A percentile compares a stretch with the other conserved stretches of the same genome.
Evolutionary conservation across 2,113 vertebrate species (phyloP).

Genomic region (Lepus americanus): DNA sequence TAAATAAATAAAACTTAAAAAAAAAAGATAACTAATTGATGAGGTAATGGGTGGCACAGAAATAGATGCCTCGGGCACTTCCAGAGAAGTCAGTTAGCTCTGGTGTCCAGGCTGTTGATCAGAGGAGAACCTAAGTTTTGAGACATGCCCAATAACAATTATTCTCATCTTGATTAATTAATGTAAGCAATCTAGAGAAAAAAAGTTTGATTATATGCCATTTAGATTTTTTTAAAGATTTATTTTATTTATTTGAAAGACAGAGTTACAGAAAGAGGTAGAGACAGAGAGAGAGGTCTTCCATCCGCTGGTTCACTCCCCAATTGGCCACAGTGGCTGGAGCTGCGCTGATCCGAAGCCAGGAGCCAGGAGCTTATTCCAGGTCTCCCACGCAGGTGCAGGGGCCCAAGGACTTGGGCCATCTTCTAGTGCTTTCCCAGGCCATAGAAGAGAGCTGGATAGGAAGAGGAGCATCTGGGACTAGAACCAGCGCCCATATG

Average conservation of each 20-base stretch:
- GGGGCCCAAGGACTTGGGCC: too few species aligned
- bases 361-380: too few species aligned
- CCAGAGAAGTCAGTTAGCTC: constrained; percentile 2
- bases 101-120: background rate
- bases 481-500: too few species aligned
- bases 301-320: background rate
- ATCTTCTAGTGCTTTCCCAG: too few species aligned
- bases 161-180: constrained; percentile 22
- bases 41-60: background rate
- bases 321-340: too few species aligned
- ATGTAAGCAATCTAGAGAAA: background rate
- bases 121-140: background rate
- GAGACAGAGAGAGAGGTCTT: background rate
- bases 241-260: background rate
- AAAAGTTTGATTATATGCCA: background rate
- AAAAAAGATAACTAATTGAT: background rate
- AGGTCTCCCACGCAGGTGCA: too few species aligned
- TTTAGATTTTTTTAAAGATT: background rate
- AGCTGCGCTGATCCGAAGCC: too few species aligned
- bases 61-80: background rate
- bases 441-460: too few species aligned
- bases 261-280: too few species aligned
- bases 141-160: background rate
- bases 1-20: too few species aligned
- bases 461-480: too few species aligned